phyloP scores from a whole-genome alignment of 2,113 vertebrate genomes.

The Octodon degus region DNA sequence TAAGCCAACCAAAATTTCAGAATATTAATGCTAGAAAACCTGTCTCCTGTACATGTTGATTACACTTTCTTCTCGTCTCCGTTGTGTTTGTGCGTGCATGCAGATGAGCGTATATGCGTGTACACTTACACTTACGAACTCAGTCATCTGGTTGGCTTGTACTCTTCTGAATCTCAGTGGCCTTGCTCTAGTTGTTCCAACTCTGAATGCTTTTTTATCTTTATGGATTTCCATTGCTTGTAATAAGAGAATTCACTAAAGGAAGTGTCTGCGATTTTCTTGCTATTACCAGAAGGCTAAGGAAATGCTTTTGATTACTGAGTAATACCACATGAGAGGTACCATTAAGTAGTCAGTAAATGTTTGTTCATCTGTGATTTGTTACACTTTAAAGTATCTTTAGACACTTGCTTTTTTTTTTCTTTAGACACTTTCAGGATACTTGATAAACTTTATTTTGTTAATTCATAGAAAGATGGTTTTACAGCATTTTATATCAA shows the following conservation, averaged over 20 bases:
- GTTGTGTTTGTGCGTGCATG: not conserved
- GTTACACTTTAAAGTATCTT: constrained; percentile 25
- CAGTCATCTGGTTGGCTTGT: not conserved
- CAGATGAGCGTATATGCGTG: not conserved
- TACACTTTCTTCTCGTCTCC: not conserved
- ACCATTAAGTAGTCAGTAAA: constrained; percentile 11
- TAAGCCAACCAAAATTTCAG: not conserved
- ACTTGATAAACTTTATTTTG: constrained; percentile 18
- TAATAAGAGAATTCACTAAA: not conserved
- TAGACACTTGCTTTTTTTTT: not conserved
- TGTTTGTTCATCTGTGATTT: constrained; percentile 29
- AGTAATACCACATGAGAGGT: not conserved
- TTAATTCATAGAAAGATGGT: not conserved
- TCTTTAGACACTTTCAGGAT: constrained; percentile 29
- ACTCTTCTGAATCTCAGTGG: not conserved
- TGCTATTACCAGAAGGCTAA: constrained; percentile 32
- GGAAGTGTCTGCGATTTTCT: constrained; percentile 28
- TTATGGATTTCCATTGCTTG: not conserved
- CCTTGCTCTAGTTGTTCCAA: constrained; percentile 4
- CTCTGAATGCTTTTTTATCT: not conserved
- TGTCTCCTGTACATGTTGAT: not conserved
- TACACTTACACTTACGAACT: not conserved
- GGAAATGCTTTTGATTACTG: constrained; percentile 61
- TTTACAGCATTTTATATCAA: not conserved
- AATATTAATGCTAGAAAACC: not conserved